These are phyloP conservation scores for Umimayanthus kanabou DNA, from an alignment of 92 coral and sea anemone species.

Conservation along the genomic window DNA sequence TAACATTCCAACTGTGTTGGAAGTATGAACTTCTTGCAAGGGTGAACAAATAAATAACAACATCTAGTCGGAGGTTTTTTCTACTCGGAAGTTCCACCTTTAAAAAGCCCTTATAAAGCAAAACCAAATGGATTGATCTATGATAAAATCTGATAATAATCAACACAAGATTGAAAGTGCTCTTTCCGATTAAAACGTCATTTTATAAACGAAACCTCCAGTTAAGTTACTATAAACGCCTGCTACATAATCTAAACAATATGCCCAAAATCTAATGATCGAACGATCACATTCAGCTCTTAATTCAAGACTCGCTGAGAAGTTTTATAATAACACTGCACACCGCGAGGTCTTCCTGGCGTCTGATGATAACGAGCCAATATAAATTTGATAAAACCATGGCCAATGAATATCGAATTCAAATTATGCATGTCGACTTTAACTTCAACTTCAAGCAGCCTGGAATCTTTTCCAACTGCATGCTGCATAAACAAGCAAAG, in stretches of 20 bases:
- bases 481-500: neutral
- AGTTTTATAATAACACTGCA: neutral
- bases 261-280: neutral
- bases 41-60: neutral
- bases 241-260: neutral
- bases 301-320: neutral
- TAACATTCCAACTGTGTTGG: neutral
- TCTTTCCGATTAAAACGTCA: slow-evolving; percentile 14
- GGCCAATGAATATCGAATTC: neutral
- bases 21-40: neutral
- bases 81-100: neutral
- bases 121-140: neutral
- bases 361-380: neutral
- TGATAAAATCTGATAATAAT: slow-evolving; percentile 8
- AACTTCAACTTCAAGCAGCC: slow-evolving; percentile 9
- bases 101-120: neutral
- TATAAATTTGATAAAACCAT: neutral
- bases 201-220: neutral
- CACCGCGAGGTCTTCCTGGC: neutral
- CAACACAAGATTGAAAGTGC: neutral
- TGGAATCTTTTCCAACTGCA: neutral
- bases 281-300: neutral
- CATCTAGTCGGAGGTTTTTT: neutral
- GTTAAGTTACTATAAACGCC: neutral
- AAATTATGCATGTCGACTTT: neutral